Evolutionary conservation across 2,888 invertebrate species (phyloP).

Genomic region (Microdon myrmicae): DNA sequence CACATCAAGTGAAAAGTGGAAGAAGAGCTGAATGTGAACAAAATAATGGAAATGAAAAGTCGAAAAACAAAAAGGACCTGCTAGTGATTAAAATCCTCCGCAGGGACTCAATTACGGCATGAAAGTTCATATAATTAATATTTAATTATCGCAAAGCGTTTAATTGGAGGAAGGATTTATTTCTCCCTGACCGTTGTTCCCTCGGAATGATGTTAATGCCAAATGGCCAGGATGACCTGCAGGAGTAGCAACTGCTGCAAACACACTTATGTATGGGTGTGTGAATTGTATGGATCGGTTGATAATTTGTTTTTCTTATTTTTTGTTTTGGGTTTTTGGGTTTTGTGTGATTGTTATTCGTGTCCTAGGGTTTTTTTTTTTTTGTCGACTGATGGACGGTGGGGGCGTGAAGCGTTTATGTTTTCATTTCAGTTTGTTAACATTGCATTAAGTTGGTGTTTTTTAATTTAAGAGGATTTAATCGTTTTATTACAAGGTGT

Average conservation of each 20-base stretch:
- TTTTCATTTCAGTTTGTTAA: conserved; percentile 24
- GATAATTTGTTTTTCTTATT: conserved; percentile 2
- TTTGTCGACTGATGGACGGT: neutral
- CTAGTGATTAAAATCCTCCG: conserved; percentile 52
- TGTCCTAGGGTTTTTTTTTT: conserved; percentile 9
- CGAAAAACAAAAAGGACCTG: conserved; percentile 7
- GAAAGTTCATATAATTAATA: conserved; percentile 54
- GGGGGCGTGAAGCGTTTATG: conserved; percentile 2
- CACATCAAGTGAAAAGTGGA: too few relatives aligned
- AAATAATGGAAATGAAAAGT: conserved; percentile 14
- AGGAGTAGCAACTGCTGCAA: conserved; percentile 23
- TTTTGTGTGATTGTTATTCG: neutral
- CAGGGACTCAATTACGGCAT: conserved; percentile 53
- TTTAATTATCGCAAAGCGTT: conserved; percentile 55
- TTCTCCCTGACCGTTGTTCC: conserved; percentile 15
- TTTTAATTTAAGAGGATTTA: conserved; percentile 38
- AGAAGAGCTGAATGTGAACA: too few relatives aligned
- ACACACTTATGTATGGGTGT: too few relatives aligned
- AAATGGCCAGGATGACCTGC: conserved; percentile 3
- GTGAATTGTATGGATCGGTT: too few relatives aligned
- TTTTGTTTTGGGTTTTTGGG: neutral
- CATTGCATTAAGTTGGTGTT: conserved; percentile 28
- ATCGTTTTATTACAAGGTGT: conserved; percentile 34
- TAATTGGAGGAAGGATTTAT: conserved; percentile 55
- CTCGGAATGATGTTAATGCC: conserved; percentile 1